phyloP scores from a whole-genome alignment of 2,113 vertebrate species.

The Arvicanthis niloticus region DNA sequence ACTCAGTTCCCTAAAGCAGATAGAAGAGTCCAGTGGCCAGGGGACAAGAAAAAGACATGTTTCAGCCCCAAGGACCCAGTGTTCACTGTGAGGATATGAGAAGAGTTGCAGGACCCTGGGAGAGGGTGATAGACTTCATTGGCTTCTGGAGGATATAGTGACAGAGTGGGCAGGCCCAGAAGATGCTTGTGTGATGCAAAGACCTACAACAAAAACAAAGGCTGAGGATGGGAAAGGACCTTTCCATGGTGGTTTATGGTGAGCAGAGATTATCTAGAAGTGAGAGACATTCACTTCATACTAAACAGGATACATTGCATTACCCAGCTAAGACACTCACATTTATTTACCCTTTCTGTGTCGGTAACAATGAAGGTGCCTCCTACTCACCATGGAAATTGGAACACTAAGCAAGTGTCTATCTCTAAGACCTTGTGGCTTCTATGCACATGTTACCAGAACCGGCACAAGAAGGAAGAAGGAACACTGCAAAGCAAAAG shows the following conservation, averaged over 20 bases:
- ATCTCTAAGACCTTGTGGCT: background rate
- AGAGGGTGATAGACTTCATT: background rate
- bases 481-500: accelerated
- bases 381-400: accelerated
- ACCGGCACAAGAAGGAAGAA: accelerated
- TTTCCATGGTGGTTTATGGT: no score
- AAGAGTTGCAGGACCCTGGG: background rate
- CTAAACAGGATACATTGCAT: no score
- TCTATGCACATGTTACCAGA: accelerated
- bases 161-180: no score
- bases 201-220: accelerated
- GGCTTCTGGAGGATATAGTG: background rate
- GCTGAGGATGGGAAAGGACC: accelerated
- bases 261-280: background rate
- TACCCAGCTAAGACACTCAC: no score
- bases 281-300: background rate
- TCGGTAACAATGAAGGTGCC: background rate
- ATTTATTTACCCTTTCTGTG: background rate
- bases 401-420: background rate
- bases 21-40: background rate
- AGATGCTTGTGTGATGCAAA: accelerated
- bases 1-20: background rate
- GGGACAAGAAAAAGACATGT: background rate
- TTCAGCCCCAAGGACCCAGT: background rate
- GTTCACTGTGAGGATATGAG: background rate